phyloP scores from a whole-genome alignment of 2,888 invertebrate genomes.

The Ganaspis brasiliensis region DNA sequence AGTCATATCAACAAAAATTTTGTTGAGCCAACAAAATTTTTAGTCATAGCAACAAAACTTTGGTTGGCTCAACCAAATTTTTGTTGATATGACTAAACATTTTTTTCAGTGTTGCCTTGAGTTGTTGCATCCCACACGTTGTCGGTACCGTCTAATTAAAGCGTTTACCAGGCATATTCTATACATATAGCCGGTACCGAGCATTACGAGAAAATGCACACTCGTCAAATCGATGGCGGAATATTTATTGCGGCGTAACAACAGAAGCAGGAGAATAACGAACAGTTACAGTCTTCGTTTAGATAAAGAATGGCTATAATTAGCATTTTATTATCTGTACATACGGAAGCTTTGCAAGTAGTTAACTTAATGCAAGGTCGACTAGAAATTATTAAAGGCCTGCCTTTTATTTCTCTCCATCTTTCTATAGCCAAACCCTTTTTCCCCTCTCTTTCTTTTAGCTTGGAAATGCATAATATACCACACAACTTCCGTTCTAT shows the following conservation, averaged over 20 bases:
- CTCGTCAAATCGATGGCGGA: constrained; percentile 48
- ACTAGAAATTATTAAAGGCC: constrained; percentile 49
- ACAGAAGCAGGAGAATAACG: constrained; percentile 65
- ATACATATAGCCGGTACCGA: too few relatives aligned
- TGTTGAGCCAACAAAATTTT: too few relatives aligned
- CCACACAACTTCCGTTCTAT: constrained; percentile 74
- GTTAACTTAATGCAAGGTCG: constrained; percentile 75
- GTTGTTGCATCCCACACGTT: not conserved
- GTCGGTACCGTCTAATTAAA: constrained; percentile 14
- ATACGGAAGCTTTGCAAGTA: constrained; percentile 75
- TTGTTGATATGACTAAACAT: too few relatives aligned
- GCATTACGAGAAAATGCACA: too few relatives aligned
- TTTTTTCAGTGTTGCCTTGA: too few relatives aligned
- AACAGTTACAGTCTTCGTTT: constrained; percentile 68
- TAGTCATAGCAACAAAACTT: too few relatives aligned
- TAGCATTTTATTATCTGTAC: constrained; percentile 74
- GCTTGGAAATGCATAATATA: constrained; percentile 42
- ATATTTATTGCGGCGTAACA: constrained; percentile 70
- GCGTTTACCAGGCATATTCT: not conserved
- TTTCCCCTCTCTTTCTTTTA: constrained; percentile 24
- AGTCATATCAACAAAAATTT: too few relatives aligned
- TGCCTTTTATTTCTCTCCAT: constrained; percentile 49
- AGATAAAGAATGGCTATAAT: constrained; percentile 70
- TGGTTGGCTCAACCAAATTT: too few relatives aligned
- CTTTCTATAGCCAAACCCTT: constrained; percentile 44